These are phyloP conservation scores for Xiphophorus couchianus DNA, from an alignment of 2,113 vertebrate genomes.

Conservation along the genomic window DNA sequence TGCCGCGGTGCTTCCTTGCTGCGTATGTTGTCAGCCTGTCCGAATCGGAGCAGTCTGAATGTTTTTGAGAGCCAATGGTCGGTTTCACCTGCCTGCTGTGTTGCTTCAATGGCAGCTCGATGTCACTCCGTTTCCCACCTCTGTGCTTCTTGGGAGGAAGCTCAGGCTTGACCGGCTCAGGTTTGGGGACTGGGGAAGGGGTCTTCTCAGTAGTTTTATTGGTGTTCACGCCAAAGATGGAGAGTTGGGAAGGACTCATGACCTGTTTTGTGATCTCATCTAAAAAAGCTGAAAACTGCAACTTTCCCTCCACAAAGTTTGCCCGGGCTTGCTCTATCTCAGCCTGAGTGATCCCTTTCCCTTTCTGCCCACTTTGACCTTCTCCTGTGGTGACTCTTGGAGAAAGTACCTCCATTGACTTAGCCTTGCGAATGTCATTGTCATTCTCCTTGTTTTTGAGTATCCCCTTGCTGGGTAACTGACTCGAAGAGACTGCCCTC, in stretches of 20 bases:
- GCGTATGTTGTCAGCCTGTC: conserved; percentile 49
- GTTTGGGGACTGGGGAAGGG: not conserved
- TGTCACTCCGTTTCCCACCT: conserved; percentile 32
- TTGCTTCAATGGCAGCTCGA: conserved; percentile 18
- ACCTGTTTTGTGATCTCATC: conserved; percentile 85
- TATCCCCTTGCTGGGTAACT: conserved; percentile 79
- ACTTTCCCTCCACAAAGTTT: conserved; percentile 75
- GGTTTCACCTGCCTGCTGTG: conserved; percentile 35
- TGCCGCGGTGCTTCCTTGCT: conserved; percentile 42
- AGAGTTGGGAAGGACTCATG: conserved; percentile 80
- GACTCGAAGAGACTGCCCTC: conserved; percentile 69
- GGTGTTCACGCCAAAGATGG: conserved; percentile 66
- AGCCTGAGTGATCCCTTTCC: conserved; percentile 33
- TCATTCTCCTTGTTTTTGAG: conserved; percentile 76
- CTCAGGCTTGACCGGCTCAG: conserved; percentile 57
- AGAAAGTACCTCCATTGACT: conserved; percentile 83
- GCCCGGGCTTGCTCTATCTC: conserved; percentile 48
- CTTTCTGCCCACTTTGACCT: conserved; percentile 44
- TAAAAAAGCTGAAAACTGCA: conserved; percentile 85
- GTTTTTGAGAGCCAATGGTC: conserved; percentile 25
- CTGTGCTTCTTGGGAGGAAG: conserved; percentile 66
- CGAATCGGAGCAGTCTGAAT: conserved; percentile 36
- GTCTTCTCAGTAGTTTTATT: conserved; percentile 26
- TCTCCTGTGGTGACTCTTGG: conserved; percentile 51
- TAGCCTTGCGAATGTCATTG: conserved; percentile 75